A percentile compares a stretch with the other conserved stretches of the same genome.
Evolutionary conservation across 1,140 invertebrate species (phyloP).

Genomic region (Onthophagus taurus): DNA sequence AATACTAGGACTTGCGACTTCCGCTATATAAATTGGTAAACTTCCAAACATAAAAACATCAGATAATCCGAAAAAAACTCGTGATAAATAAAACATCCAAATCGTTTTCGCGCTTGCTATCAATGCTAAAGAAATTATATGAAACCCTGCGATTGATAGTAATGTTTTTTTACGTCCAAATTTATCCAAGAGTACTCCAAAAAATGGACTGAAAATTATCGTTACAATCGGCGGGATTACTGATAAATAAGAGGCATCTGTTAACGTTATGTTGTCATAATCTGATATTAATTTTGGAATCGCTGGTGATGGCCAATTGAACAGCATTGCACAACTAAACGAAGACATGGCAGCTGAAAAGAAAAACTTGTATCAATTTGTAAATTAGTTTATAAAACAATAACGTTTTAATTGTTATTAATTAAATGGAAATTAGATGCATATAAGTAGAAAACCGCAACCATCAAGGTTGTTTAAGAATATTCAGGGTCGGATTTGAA

Average conservation of each 20-base stretch:
- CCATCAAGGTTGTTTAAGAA: no score
- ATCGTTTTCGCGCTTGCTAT: not conserved
- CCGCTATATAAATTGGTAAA: slow-evolving; percentile 55
- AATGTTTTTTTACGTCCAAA: slow-evolving; percentile 11
- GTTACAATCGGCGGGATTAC: slow-evolving; percentile 16
- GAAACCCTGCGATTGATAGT: not conserved
- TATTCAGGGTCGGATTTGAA: no score
- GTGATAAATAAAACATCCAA: slow-evolving; percentile 9
- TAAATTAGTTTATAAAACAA: no score
- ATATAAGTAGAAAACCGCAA: no score
- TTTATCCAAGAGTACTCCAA: not conserved
- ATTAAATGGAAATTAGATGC: no score
- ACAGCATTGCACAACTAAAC: slow-evolving; percentile 6
- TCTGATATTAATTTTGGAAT: slow-evolving; percentile 17
- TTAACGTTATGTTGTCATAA: slow-evolving; percentile 6
- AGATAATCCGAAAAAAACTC: slow-evolving; percentile 8
- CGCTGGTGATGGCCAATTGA: slow-evolving; percentile 13
- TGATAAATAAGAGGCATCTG: slow-evolving; percentile 14
- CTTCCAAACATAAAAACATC: slow-evolving; percentile 9
- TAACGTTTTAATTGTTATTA: no score
- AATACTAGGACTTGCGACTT: slow-evolving; percentile 56
- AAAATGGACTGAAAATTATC: slow-evolving; percentile 3
- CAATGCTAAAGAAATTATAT: slow-evolving; percentile 6
- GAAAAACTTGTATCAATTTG: no score
- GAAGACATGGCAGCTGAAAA: not conserved